Percentiles rank a stretch among this genome's conserved stretches.
These are phyloP conservation scores for Anthopleura sola DNA, from an alignment of 64 coral and sea anemone species.

Conservation along the genomic window DNA sequence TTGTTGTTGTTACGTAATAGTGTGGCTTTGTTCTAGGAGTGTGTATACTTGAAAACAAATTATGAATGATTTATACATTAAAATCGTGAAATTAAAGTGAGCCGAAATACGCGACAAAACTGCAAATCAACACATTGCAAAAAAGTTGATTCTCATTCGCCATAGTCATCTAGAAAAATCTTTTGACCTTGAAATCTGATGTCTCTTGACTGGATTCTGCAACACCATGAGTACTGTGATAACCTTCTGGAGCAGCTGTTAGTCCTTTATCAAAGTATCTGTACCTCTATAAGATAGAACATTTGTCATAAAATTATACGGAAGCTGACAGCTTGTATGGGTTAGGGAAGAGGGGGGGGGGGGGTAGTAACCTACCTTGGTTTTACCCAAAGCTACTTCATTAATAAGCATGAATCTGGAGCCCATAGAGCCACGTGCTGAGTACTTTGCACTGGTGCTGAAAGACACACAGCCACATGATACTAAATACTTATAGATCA, in stretches of 20 bases:
- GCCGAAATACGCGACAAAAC: too few species aligned
- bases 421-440: conserved; percentile 56
- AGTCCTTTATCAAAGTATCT: conserved; percentile 57
- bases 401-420: conserved; percentile 75
- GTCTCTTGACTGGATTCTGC: conserved; percentile 3
- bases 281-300: neutral
- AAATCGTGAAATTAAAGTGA: too few species aligned
- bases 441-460: conserved; percentile 86
- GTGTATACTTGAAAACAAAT: too few species aligned
- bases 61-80: too few species aligned
- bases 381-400: conserved; percentile 84
- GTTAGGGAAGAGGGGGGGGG: too few species aligned
- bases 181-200: conserved; percentile 70
- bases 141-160: too few species aligned
- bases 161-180: neutral
- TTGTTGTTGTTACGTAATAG: too few species aligned
- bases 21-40: too few species aligned
- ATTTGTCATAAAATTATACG: too few species aligned
- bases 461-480: neutral
- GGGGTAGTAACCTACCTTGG: conserved; percentile 49
- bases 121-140: too few species aligned
- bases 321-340: too few species aligned
- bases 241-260: conserved; percentile 59
- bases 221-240: conserved; percentile 74
- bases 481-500: neutral